Base-by-base conservation (phyloP, 2,888 invertebrate genomes). In the Diachrysia chrysitis region DNA sequence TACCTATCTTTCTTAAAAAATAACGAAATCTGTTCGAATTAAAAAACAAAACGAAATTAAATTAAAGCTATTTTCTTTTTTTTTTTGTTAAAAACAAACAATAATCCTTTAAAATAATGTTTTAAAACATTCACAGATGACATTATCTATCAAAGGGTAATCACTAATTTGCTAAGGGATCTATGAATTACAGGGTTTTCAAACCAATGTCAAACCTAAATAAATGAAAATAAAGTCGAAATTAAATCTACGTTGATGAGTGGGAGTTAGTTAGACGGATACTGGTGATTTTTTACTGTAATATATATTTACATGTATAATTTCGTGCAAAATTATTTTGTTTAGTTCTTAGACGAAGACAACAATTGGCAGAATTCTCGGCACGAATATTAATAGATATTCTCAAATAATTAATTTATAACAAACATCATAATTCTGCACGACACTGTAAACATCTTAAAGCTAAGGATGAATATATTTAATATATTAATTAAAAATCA, bases 111-210 rank as follows among this genome's bases (percentile, higher is more conserved):
- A 32, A 68, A 82, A 3, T 0, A 57, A 59, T 23, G 19, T 51
- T 54, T 37, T 71, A 58, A 0, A 32, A 57, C 66, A 48, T 59
- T 59, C 19, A 25, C 72, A 37, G 65, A 76, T 63, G 70, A 74
- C 80, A 88, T 89, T 87, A 87, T 88, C 91, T 87, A 89, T 87
- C 89, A 88, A 87, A 86, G 69, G 77, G 72, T 85, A 83, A 84
- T 84, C 82, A 89, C 94, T 95, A 95, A 91, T 86, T 91, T 87
- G 93, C 95, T 95, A 95, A 92, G 92, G 95, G 94, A 84, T 88
- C 91, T 93, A 94, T 90, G 87, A 79, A 84, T 85, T 93, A 92
- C 95, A 95, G 95, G 95, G 95, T 89, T 88, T 93, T 87, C 25
- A 85, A 87, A 84, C 58, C 66, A 84, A 84, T 60, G 64, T 78